A percentile compares a stretch with the other conserved stretches of the same genome.
Conservation (phyloP, 2,113 vertebrate species). For the Planiliza haematocheilus region DNA sequence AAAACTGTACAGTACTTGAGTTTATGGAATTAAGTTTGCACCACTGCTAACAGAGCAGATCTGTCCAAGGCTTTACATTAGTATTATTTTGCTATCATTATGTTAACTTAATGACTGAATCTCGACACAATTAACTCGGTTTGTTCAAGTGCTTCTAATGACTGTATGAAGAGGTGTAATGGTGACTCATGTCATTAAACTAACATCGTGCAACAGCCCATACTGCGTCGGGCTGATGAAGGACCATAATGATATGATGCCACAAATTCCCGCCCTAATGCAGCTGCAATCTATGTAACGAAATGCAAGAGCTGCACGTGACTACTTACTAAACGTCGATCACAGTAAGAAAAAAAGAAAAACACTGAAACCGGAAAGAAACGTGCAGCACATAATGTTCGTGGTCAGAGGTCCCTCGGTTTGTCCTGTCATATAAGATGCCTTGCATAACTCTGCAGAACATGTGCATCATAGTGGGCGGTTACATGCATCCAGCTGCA, state of each 20-base stretch:
- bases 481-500: constrained; percentile 34
- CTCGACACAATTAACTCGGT: background rate
- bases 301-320: background rate
- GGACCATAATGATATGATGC: background rate
- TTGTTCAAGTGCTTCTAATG: background rate
- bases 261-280: background rate
- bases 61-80: background rate
- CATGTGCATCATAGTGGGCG: constrained; percentile 18
- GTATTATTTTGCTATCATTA: background rate
- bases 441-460: constrained; percentile 32
- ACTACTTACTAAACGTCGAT: constrained; percentile 6
- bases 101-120: background rate
- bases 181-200: constrained; percentile 31
- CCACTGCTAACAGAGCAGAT: background rate
- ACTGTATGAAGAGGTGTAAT: constrained; percentile 17
- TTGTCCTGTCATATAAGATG: constrained; percentile 40
- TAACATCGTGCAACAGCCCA: constrained; percentile 15
- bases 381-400: constrained; percentile 22
- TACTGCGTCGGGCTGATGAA: constrained; percentile 15
- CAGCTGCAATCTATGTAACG: constrained; percentile 13
- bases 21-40: too few relatives aligned
- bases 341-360: constrained; percentile 13
- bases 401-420: constrained; percentile 17
- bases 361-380: constrained; percentile 13
- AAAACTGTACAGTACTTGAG: too few relatives aligned